These are phyloP conservation scores for Catotricha subobsoleta DNA, from an alignment of 2,888 invertebrate species.

Conservation along the genomic window DNA sequence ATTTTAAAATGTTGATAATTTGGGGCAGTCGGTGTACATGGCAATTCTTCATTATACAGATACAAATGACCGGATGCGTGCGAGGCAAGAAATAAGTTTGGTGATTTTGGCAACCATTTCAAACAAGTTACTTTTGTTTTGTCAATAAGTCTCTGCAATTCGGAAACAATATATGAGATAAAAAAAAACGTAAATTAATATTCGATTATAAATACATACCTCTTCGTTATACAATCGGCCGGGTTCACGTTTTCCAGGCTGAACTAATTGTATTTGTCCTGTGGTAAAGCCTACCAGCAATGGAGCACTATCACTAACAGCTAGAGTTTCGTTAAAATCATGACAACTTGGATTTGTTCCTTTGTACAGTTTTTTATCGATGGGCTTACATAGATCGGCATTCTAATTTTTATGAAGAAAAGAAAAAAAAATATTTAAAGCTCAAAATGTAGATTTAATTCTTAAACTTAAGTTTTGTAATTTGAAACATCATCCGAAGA, in stretches of 20 bases:
- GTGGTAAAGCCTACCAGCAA: slow-evolving; percentile 95
- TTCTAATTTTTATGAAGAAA: too few species aligned
- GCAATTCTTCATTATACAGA: slow-evolving; percentile 90
- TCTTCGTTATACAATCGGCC: slow-evolving; percentile 97
- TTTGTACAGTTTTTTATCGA: slow-evolving; percentile 97
- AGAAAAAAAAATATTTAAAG: too few species aligned
- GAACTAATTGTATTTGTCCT: slow-evolving; percentile 94
- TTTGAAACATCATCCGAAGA: too few species aligned
- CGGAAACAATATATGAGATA: neutral
- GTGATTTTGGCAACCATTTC: slow-evolving; percentile 91
- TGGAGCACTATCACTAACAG: slow-evolving; percentile 67
- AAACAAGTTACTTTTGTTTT: slow-evolving; percentile 68
- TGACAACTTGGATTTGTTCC: slow-evolving; percentile 98
- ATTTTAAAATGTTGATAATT: slow-evolving; percentile 90
- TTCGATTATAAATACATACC: slow-evolving; percentile 34
- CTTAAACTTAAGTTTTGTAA: too few species aligned
- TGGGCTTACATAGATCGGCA: slow-evolving; percentile 77
- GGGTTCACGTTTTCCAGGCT: slow-evolving; percentile 90
- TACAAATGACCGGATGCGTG: slow-evolving; percentile 94
- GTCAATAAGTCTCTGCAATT: slow-evolving; percentile 27
- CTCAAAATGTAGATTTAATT: too few species aligned
- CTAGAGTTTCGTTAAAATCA: slow-evolving; percentile 80
- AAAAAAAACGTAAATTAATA: neutral
- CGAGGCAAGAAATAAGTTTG: slow-evolving; percentile 83
- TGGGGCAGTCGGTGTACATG: slow-evolving; percentile 77